Percentiles rank a stretch among this genome's conserved stretches.
Conservation (phyloP, 2,113 vertebrate species). For the Sylvietta virens region DNA sequence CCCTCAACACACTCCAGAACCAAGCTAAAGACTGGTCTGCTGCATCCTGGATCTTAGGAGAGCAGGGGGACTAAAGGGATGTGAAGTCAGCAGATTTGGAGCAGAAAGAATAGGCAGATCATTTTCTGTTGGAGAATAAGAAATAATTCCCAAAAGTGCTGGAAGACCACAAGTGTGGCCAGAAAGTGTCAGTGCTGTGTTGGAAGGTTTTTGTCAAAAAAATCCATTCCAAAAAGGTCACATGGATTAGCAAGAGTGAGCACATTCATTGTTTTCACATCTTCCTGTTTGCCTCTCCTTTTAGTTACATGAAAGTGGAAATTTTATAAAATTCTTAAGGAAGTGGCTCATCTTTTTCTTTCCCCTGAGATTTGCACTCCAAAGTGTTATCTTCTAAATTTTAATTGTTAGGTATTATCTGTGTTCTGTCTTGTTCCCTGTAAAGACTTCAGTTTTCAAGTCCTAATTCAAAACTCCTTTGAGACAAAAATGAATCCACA, state of each 20-base stretch:
- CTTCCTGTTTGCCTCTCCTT: neutral
- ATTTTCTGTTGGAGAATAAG: neutral
- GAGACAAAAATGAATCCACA: neutral
- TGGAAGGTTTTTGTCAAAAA: neutral
- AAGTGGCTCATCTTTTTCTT: neutral
- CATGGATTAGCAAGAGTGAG: neutral
- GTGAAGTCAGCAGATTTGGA: neutral
- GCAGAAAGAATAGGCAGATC: neutral
- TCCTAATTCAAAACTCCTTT: neutral
- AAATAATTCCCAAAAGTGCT: neutral
- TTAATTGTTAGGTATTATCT: neutral
- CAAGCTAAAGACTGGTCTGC: neutral
- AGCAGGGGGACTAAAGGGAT: neutral
- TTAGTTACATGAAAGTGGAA: neutral
- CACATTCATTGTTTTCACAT: neutral
- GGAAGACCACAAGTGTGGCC: neutral
- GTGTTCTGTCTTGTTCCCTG: neutral
- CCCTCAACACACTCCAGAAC: neutral
- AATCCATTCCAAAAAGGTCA: neutral
- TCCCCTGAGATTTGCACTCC: neutral
- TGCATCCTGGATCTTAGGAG: neutral
- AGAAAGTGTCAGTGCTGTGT: neutral
- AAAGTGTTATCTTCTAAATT: neutral
- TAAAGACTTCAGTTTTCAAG: neutral
- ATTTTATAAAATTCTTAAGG: neutral